A percentile compares a stretch with the other conserved stretches of the same genome.
phyloP scores from a whole-genome alignment of 2,888 invertebrate species.

The Caenorhabditis sulstoni region DNA sequence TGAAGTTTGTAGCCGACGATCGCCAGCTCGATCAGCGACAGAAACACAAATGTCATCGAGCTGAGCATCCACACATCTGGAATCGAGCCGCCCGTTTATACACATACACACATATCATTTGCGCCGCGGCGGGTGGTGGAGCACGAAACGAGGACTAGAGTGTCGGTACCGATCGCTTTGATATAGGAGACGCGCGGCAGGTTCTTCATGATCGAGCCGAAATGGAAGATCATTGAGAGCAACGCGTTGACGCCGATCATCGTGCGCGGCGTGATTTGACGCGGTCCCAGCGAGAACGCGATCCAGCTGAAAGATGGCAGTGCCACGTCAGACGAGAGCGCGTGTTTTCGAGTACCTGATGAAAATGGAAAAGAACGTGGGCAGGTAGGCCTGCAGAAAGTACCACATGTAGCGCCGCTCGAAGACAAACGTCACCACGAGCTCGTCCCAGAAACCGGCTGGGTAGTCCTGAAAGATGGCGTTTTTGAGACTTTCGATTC shows the following conservation, averaged over 20 bases:
- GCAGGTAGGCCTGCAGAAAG: conserved; percentile 72
- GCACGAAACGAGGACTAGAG: too few relatives aligned
- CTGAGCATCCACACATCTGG: conserved; percentile 74
- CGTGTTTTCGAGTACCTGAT: conserved; percentile 70
- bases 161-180: conserved; percentile 70
- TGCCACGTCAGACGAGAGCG: neutral
- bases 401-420: conserved; percentile 71
- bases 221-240: conserved; percentile 74
- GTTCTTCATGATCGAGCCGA: conserved; percentile 71
- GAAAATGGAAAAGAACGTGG: conserved; percentile 74
- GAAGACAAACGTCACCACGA: conserved; percentile 67
- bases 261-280: conserved; percentile 72
- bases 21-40: conserved; percentile 70
- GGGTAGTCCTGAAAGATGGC: conserved; percentile 63
- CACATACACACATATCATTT: too few relatives aligned
- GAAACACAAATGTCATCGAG: conserved; percentile 73
- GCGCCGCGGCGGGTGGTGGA: too few relatives aligned
- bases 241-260: conserved; percentile 74
- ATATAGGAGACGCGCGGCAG: conserved; percentile 71
- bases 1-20: conserved; percentile 64
- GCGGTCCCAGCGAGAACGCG: conserved; percentile 70
- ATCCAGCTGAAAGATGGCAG: conserved; percentile 63
- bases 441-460: conserved; percentile 70
- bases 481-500: too few relatives aligned
- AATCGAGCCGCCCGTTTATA: conserved; percentile 5